Conservation (phyloP, 2,113 vertebrate genomes). For the Pelecanoides urinatrix region DNA sequence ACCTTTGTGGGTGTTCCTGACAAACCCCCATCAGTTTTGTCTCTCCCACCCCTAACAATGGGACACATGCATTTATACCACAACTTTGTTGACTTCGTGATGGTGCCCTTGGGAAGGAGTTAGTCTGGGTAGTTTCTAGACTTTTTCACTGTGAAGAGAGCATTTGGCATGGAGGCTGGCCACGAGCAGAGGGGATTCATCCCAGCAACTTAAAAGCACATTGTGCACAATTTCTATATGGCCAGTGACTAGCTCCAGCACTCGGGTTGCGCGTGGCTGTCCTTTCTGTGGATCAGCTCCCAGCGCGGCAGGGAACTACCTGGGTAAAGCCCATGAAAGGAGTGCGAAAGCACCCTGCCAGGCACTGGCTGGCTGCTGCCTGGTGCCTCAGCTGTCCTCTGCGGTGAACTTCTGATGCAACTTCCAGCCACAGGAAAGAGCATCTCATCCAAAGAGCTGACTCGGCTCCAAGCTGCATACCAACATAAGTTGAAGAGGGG, state of each 20-base stretch:
- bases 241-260: neutral
- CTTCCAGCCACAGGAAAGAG: conserved; percentile 40
- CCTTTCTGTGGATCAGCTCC: neutral
- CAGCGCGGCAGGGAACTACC: neutral
- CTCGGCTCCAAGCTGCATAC: neutral
- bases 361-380: neutral
- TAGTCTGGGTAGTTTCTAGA: neutral
- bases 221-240: neutral
- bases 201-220: neutral
- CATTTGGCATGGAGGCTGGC: neutral
- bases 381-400: conserved; percentile 27
- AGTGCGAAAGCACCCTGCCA: neutral
- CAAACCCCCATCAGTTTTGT: neutral
- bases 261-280: accelerated
- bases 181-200: neutral
- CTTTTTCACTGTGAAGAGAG: neutral
- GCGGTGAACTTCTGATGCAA: conserved; percentile 35
- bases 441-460: conserved; percentile 19
- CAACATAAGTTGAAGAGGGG: neutral
- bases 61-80: neutral
- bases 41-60: conserved; percentile 31
- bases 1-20: conserved; percentile 59
- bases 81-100: neutral
- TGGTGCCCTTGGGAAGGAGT: conserved; percentile 19
- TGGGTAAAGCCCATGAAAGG: neutral